These are phyloP conservation scores for Chaenogobius annularis DNA, from an alignment of 2,113 vertebrate genomes.

Conservation along the genomic window DNA sequence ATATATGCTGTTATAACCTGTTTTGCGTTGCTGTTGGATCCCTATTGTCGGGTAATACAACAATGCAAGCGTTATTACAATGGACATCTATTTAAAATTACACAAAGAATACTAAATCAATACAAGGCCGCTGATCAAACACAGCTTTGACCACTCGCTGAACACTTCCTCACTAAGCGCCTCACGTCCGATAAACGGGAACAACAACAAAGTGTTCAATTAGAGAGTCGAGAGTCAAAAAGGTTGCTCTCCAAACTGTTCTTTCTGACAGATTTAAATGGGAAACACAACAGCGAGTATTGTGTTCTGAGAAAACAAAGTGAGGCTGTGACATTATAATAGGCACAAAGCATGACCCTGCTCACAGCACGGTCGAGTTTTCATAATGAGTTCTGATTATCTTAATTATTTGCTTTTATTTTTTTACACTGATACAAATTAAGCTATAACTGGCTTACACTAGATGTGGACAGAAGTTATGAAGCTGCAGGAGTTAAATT, in stretches of 20 bases:
- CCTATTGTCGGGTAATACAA: too few species aligned
- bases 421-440: neutral
- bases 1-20: neutral
- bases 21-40: too few species aligned
- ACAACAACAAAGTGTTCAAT: neutral
- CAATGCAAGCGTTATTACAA: too few species aligned
- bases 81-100: neutral
- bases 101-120: neutral
- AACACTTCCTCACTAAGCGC: neutral
- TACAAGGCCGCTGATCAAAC: neutral
- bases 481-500: too few species aligned
- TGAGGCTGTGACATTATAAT: constrained; percentile 4
- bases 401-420: neutral
- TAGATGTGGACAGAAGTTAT: too few species aligned
- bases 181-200: neutral
- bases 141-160: neutral
- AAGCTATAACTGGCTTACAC: neutral
- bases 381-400: constrained; percentile 31
- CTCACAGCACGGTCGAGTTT: constrained; percentile 22
- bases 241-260: constrained; percentile 1
- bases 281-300: neutral
- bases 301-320: constrained; percentile 11
- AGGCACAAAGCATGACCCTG: neutral
- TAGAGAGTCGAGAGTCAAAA: neutral
- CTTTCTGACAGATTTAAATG: neutral